Evolutionary conservation across 2,888 invertebrate species (phyloP).

Genomic region (Brachylomia viminalis): DNA sequence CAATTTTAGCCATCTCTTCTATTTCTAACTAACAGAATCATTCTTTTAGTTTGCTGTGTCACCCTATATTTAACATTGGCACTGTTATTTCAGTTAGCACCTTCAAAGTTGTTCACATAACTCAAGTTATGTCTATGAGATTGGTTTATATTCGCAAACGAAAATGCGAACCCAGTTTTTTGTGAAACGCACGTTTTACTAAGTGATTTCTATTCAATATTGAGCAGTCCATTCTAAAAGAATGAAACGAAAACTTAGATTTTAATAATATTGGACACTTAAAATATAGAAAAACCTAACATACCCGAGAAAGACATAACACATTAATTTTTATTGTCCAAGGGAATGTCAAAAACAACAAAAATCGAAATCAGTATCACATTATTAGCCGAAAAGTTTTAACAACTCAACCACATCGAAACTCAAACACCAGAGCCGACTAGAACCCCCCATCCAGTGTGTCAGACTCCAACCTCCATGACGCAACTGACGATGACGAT

Average conservation of each 20-base stretch:
- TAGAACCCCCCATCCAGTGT: no score
- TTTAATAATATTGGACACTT: conserved; percentile 24
- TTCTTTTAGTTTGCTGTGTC: conserved; percentile 7
- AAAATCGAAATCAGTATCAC: conserved; percentile 65
- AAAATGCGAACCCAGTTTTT: conserved; percentile 10
- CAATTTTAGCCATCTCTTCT: conserved; percentile 34
- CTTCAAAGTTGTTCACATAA: conserved; percentile 60
- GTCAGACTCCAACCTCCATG: no score
- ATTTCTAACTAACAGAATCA: conserved; percentile 12
- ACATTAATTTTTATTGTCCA: conserved; percentile 76
- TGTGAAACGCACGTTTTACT: conserved; percentile 5
- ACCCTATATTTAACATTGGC: conserved; percentile 74
- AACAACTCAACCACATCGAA: conserved; percentile 16
- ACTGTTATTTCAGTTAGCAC: conserved; percentile 79
- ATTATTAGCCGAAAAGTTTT: conserved; percentile 47
- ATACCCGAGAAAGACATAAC: conserved; percentile 78
- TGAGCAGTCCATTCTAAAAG: conserved; percentile 26
- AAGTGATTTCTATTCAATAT: conserved; percentile 17
- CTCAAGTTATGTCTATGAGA: conserved; percentile 14
- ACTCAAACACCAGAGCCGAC: no score
- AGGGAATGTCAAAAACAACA: conserved; percentile 76
- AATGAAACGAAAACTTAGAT: neutral
- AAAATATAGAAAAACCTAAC: conserved; percentile 59
- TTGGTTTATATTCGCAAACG: conserved; percentile 19
- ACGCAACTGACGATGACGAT: no score